Base-by-base conservation (phyloP, 2,113 vertebrate genomes). In the Ardeotis arabs region DNA sequence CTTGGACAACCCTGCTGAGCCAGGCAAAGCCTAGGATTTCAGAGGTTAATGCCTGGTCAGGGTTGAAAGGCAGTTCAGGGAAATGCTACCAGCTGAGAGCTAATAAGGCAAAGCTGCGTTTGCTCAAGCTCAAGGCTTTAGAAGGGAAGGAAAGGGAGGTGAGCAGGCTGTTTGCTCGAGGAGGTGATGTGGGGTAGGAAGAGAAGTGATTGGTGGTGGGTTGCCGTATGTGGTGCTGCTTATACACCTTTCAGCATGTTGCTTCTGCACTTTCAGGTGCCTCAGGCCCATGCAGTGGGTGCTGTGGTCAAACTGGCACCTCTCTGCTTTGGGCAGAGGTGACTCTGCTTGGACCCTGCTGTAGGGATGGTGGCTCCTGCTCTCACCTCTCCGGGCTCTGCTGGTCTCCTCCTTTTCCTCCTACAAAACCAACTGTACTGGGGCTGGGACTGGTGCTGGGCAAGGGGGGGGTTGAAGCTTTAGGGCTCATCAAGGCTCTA, bases 11-110 rank as follows among this genome's bases (percentile, higher is more conserved):
- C 73, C 52, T 47, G 23, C 63, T 55, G 82, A 70, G 79, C 79
- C 72, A 11, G 68, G 63, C 20, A 93, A 88, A 94, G 80, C 80
- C 7, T 3, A 7, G 84, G 80, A 87, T 87, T 84, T 25, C 69
- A 35, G 90, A 50, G 69, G 66, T 87, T 89, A 93, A 87, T 20
- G 15, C 39, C 72, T 62, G 35, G n/a, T 2, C 37, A 74, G 10
- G 59, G 90, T 58, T 90, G 96, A 95, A 93, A 87, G 86, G 80
- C 83, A 62, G 94, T 58, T 84, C 86, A 93, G 84, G 86, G 49
- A 78, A 81, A 75, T 41, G 66, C 33, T 70, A 4, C 60, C 83
- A 80, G 70, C 44, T 24, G 47, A 87, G 78, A 56, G 50, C 41
- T 84, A 44, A 79, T 64, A 64, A 6, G 45, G 56, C 56, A 72